A percentile compares a stretch with the other conserved stretches of the same genome.
Conservation (phyloP, 2,797 vertebrate genomes). For the Argyrosomus regius region DNA sequence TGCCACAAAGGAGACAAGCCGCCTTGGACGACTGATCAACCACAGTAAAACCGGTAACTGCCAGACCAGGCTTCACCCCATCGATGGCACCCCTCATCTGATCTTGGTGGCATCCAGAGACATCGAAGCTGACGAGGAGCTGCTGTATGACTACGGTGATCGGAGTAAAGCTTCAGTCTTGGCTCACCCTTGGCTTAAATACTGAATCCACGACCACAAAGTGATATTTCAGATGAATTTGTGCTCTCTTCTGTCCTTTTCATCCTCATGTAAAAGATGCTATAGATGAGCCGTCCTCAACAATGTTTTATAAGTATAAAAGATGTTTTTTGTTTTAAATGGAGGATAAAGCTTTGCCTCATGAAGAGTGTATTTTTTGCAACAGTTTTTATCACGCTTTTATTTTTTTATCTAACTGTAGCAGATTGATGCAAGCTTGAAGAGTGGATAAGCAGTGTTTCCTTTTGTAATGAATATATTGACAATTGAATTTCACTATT, state of each 20-base stretch:
- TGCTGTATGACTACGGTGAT: conserved; percentile 96
- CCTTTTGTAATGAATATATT: conserved; percentile 35
- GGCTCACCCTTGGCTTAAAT: conserved; percentile 96
- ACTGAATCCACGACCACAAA: conserved; percentile 62
- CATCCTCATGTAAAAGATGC: conserved; percentile 24
- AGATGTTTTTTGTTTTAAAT: conserved; percentile 71
- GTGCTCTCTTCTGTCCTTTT: conserved; percentile 2
- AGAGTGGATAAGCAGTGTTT: conserved; percentile 2
- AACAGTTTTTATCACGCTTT: conserved; percentile 70
- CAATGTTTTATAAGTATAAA: conserved; percentile 36
- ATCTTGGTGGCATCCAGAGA: conserved; percentile 94
- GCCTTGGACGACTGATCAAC: conserved; percentile 93
- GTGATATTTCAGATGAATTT: conserved; percentile 12
- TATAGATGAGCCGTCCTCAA: conserved; percentile 1
- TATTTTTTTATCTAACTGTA: conserved; percentile 54
- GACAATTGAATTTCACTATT: conserved; percentile 20
- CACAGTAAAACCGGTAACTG: conserved; percentile 97
- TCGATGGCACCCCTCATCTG: conserved; percentile 91
- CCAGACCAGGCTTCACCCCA: conserved; percentile 93
- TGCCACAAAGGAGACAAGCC: conserved; percentile 91
- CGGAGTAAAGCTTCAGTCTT: conserved; percentile 92
- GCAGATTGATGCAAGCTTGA: conserved; percentile 31
- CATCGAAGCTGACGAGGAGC: conserved; percentile 90
- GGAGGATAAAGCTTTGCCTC: conserved; percentile 74
- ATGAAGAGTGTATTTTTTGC: conserved; percentile 68